Percentiles rank a stretch among this genome's conserved stretches.
phyloP scores from a whole-genome alignment of 2,888 invertebrate species.

The Acanthopleura granulata region DNA sequence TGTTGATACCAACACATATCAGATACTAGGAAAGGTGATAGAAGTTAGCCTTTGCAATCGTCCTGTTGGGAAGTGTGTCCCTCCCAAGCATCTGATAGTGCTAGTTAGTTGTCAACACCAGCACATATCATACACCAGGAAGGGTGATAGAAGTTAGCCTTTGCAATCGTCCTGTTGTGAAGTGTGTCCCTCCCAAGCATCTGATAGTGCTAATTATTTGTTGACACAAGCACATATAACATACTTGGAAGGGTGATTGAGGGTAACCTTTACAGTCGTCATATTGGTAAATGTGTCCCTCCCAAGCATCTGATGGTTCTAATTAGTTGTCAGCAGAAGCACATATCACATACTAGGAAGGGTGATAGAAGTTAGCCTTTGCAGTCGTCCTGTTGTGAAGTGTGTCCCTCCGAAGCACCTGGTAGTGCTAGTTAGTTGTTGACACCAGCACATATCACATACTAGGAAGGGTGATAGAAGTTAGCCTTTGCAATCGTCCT shows the following conservation, averaged over 20 bases:
- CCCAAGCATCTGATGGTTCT: neutral
- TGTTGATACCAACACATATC: neutral
- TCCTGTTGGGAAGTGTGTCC: neutral
- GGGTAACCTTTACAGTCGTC: neutral
- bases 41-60: neutral
- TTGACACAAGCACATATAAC: neutral
- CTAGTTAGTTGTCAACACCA: neutral
- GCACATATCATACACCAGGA: neutral
- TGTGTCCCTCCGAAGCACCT: neutral
- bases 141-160: neutral
- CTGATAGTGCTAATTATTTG: neutral
- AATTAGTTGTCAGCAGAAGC: neutral
- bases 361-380: too few relatives aligned
- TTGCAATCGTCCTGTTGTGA: neutral
- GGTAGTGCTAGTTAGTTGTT: neutral
- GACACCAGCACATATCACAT: neutral
- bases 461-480: neutral
- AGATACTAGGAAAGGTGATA: neutral
- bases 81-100: constrained; percentile 4
- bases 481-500: too few relatives aligned
- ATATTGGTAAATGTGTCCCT: neutral
- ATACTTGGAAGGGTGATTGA: neutral
- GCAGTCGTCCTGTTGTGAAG: too few relatives aligned
- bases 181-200: neutral
- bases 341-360: neutral